A percentile compares a stretch with the other conserved stretches of the same genome.
Conservation (phyloP, 1,140 invertebrate species). For the Meteorus sp. region DNA sequence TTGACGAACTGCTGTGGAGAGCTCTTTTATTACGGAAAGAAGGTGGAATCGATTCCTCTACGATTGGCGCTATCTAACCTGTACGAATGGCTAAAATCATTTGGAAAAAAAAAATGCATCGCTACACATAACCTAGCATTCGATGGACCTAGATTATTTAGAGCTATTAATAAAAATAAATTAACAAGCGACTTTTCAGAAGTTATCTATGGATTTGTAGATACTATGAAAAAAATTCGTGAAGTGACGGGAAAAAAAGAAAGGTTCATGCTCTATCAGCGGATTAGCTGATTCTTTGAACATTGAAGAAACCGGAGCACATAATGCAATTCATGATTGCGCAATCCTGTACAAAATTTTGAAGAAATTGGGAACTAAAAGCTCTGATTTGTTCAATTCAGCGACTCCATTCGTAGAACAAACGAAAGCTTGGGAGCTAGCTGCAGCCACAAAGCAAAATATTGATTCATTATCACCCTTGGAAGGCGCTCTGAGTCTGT, state of each 20-base stretch:
- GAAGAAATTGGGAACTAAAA: background rate
- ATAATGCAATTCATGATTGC: constrained; percentile 1
- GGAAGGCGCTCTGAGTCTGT: background rate
- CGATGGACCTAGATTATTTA: constrained; percentile 30
- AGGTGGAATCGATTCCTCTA: constrained; percentile 22
- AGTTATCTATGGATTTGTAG: constrained; percentile 26
- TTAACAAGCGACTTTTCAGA: constrained; percentile 20
- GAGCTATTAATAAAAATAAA: constrained; percentile 13
- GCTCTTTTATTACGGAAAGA: constrained; percentile 22
- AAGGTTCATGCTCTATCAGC: background rate
- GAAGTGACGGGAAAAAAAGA: background rate
- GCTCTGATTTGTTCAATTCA: background rate
- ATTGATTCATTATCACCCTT: background rate
- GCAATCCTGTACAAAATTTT: background rate
- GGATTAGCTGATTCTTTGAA: background rate
- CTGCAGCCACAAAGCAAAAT: background rate
- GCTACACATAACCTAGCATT: constrained; percentile 30
- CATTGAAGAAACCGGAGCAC: background rate
- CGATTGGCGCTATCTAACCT: constrained; percentile 22
- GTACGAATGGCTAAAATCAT: constrained; percentile 13
- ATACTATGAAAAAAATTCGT: constrained; percentile 17
- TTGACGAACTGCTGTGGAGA: constrained; percentile 19
- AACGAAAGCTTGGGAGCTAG: background rate
- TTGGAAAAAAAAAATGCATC: constrained; percentile 24
- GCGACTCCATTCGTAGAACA: background rate